Conservation (phyloP, 2,797 vertebrate genomes). For the Cryptoblepharus egeriae region DNA sequence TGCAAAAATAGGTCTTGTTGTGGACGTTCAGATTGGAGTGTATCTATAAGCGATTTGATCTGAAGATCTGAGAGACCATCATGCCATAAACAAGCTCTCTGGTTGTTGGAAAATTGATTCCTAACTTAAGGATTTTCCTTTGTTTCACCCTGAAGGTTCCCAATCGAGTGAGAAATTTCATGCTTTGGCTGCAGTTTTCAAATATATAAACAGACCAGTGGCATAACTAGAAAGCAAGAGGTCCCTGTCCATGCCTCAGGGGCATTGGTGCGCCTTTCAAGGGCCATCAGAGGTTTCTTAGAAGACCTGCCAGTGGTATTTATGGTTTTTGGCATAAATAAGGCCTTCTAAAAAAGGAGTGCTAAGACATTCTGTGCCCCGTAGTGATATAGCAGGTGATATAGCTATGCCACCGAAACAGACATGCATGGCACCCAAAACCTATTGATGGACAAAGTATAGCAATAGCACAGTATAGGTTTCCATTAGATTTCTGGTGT, state of each 20-base stretch:
- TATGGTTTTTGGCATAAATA: too few relatives aligned
- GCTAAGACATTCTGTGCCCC: neutral
- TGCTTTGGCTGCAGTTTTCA: neutral
- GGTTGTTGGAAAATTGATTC: neutral
- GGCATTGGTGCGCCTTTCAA: too few relatives aligned
- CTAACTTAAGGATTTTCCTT: neutral
- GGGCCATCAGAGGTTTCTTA: too few relatives aligned
- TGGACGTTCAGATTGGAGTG: neutral
- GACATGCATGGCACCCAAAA: neutral
- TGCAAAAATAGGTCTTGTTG: neutral
- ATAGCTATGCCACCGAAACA: too few relatives aligned
- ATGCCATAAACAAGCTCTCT: neutral
- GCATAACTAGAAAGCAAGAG: too few relatives aligned
- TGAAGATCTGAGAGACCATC: neutral
- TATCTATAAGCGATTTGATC: neutral
- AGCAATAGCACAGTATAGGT: neutral
- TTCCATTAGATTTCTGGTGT: neutral
- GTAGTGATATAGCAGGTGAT: too few relatives aligned
- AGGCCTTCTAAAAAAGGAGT: too few relatives aligned
- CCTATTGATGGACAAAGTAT: neutral
- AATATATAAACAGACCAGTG: too few relatives aligned
- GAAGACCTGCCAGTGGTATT: too few relatives aligned
- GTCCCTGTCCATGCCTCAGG: too few relatives aligned
- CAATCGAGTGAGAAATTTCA: neutral
- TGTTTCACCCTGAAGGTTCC: neutral